Base-by-base conservation (phyloP, 1,140 invertebrate genomes). In the Drosophila melanica region DNA sequence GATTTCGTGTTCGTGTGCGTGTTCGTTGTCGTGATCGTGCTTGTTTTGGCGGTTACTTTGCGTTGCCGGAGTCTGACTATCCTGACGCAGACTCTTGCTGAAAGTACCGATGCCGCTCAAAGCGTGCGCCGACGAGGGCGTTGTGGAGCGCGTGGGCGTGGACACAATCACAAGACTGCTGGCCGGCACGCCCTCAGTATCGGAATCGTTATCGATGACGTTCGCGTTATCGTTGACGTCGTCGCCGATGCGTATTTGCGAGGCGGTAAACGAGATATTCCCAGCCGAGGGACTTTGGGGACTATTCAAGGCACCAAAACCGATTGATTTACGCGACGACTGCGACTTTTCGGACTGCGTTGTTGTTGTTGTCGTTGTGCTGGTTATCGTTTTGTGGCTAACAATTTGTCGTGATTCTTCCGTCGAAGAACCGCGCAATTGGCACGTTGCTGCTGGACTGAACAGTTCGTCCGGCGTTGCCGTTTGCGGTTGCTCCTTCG, bases 81-180 rank as follows among this genome's bases (percentile, higher is more conserved):
- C 79, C 79, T 80, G 74, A 44, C 84, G 89, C 77, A 90, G 81
- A 90, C 86, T 90, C 81, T 92, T 92, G 81, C 72, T 87, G 58
- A 90, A 92, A 82, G 92, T 92, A 81, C 75, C 92, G 75, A 78
- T 84, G 91, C 76, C 92, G 86, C 84, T 87, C 75, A 92, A 92
- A 44, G 77, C 74, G 64, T 89, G 84, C 44, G 81, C 69, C 41
- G 80, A 37, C n/a, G 64, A 44, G 37, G 74, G 75, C 39, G 78
- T 81, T 70, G 68, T 60, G 35, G 78, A 68, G 42, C 72, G 79
- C 51, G 79, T 50, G 47, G 82, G 82, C 44, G 82, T 82, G 27
- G 79, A 78, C 50, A 91, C 86, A 77, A 91, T 91, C 51, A 91
- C 90, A 33, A 91, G 69, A 53, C 80, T 85, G 39, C 86, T 91